A percentile compares a stretch with the other conserved stretches of the same genome.
Conservation (phyloP, 2,888 invertebrate species). For the Meliscaeva auricollis region DNA sequence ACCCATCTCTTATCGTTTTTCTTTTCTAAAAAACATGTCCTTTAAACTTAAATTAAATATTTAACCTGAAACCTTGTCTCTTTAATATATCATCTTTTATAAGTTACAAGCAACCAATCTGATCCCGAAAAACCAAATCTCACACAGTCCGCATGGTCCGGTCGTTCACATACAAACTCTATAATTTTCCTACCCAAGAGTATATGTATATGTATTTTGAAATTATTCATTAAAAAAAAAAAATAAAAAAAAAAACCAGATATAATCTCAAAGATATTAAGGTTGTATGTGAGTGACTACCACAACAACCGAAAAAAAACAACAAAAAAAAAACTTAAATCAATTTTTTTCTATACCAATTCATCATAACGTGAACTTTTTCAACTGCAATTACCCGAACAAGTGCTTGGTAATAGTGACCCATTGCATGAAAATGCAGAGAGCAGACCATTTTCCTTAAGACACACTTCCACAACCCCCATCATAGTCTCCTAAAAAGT, state of each 20-base stretch:
- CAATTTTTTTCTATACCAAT: background rate
- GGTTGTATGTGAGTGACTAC: background rate
- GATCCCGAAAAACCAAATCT: background rate
- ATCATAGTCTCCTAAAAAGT: background rate
- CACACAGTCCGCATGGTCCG: background rate
- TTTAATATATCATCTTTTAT: background rate
- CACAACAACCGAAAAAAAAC: background rate
- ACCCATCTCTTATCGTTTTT: too few species aligned
- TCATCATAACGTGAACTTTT: conserved; percentile 40
- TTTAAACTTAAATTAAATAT: background rate
- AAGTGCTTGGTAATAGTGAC: conserved; percentile 47
- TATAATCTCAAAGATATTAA: background rate
- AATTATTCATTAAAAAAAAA: background rate
- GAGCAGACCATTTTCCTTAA: conserved; percentile 39
- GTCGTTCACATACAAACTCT: background rate
- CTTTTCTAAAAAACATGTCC: too few species aligned
- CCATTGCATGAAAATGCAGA: conserved; percentile 41
- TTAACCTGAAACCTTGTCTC: background rate
- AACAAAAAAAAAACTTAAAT: background rate
- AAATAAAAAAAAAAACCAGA: background rate
- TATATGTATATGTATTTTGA: background rate
- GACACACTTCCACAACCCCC: background rate
- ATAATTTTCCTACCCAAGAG: too few species aligned
- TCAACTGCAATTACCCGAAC: conserved; percentile 53
- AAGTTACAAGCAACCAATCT: background rate